Evolutionary conservation across 2,888 invertebrate species (phyloP).

Genomic region (Capitulum mitella): DNA sequence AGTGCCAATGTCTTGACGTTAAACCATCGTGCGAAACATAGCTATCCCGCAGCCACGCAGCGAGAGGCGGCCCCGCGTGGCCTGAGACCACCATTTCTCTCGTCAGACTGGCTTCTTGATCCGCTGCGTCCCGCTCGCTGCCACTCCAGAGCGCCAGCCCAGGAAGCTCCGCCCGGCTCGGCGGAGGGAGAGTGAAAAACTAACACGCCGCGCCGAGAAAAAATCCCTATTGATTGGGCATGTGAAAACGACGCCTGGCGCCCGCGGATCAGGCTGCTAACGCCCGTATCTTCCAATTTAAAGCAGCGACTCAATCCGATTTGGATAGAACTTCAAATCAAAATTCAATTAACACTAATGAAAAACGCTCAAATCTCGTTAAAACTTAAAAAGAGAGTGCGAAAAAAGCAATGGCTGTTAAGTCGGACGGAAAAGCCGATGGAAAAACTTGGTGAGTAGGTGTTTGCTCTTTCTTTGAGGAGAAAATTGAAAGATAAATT

Average conservation of each 20-base stretch:
- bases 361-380: constrained; percentile 23
- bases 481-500: constrained; percentile 16
- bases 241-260: constrained; percentile 8
- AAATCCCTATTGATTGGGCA: constrained; percentile 10
- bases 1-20: too few relatives aligned
- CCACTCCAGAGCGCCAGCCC: too few relatives aligned
- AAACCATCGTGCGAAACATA: too few relatives aligned
- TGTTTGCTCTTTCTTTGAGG: constrained; percentile 19
- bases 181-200: background rate
- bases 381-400: constrained; percentile 19
- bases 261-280: constrained; percentile 1
- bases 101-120: too few relatives aligned
- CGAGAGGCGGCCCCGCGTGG: too few relatives aligned
- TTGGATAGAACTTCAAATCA: constrained; percentile 19
- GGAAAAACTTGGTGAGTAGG: constrained; percentile 9
- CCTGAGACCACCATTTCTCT: too few relatives aligned
- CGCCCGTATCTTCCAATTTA: constrained; percentile 22
- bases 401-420: constrained; percentile 21
- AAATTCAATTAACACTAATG: constrained; percentile 23
- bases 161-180: background rate
- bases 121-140: too few relatives aligned
- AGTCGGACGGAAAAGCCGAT: constrained; percentile 17
- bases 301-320: constrained; percentile 17
- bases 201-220: background rate
- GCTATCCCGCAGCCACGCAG: too few relatives aligned